Evolutionary conservation across 1,140 invertebrate species (phyloP).

Genomic region (Meloidogyne hapla): DNA sequence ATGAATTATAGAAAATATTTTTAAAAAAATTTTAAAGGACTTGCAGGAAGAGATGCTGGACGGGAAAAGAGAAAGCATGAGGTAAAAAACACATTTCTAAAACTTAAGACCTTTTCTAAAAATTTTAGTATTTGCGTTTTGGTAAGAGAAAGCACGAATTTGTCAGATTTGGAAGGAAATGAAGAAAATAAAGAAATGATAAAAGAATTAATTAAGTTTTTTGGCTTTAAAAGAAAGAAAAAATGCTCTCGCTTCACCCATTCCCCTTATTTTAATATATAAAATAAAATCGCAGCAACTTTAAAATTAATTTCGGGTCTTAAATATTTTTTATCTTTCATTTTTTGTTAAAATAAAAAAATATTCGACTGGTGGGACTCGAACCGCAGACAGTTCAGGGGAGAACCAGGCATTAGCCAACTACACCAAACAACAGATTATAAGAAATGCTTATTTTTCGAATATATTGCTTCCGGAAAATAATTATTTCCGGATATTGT

Average conservation of each 20-base stretch:
- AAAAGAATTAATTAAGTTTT: neutral
- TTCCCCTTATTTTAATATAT: neutral
- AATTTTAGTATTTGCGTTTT: slow-evolving; percentile 52
- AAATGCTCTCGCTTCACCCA: neutral
- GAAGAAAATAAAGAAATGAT: neutral
- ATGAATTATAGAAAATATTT: too few relatives aligned
- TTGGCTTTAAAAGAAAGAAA: neutral
- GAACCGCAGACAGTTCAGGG: neutral
- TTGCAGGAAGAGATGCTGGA: slow-evolving; percentile 12
- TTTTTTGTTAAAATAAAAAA: neutral
- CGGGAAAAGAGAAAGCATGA: slow-evolving; percentile 59
- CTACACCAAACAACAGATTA: neutral
- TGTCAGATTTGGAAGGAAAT: slow-evolving; percentile 37
- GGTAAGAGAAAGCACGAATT: slow-evolving; percentile 62
- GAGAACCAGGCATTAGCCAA: neutral
- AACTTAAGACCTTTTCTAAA: neutral
- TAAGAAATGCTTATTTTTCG: neutral
- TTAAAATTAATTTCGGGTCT: too few relatives aligned
- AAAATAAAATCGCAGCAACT: neutral
- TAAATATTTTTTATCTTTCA: neutral
- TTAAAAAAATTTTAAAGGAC: slow-evolving; percentile 24
- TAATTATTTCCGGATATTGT: too few relatives aligned
- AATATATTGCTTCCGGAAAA: too few relatives aligned
- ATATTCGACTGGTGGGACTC: neutral
- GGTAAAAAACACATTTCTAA: slow-evolving; percentile 1